These are phyloP conservation scores for Micrastur ruficollis DNA, from an alignment of 2,797 vertebrate genomes.

Conservation along the genomic window DNA sequence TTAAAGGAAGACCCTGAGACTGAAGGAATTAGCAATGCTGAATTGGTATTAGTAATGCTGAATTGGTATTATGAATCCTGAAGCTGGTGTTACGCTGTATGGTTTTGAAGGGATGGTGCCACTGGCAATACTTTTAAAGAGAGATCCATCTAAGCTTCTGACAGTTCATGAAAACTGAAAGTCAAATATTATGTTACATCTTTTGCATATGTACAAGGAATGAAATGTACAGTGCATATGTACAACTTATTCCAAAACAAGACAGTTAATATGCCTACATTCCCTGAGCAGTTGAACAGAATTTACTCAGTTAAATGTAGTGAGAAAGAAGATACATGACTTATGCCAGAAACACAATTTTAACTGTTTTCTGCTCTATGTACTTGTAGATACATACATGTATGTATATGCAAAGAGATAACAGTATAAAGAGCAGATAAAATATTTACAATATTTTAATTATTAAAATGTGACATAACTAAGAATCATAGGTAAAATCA, in stretches of 20 bases:
- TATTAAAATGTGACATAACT: not conserved
- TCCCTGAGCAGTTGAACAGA: not conserved
- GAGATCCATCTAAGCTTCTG: not conserved
- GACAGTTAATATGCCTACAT: not conserved
- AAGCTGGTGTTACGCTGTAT: not conserved
- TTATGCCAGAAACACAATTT: not conserved
- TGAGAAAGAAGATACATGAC: not conserved
- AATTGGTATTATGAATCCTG: not conserved
- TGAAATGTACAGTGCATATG: not conserved
- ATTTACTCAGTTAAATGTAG: not conserved
- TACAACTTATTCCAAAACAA: not conserved
- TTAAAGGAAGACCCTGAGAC: not conserved
- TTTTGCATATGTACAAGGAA: not conserved
- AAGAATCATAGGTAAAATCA: not conserved
- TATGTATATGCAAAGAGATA: not conserved
- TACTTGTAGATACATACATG: not conserved
- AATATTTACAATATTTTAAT: not conserved
- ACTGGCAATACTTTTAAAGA: not conserved
- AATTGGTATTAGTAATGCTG: not conserved
- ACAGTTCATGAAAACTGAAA: not conserved
- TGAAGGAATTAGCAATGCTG: not conserved
- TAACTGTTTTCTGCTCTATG: not conserved
- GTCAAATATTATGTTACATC: not conserved
- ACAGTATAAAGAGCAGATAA: not conserved
- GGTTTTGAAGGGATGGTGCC: not conserved